These are phyloP conservation scores for Penaeus japonicus DNA, from an alignment of 1,140 invertebrate genomes.

Conservation along the genomic window DNA sequence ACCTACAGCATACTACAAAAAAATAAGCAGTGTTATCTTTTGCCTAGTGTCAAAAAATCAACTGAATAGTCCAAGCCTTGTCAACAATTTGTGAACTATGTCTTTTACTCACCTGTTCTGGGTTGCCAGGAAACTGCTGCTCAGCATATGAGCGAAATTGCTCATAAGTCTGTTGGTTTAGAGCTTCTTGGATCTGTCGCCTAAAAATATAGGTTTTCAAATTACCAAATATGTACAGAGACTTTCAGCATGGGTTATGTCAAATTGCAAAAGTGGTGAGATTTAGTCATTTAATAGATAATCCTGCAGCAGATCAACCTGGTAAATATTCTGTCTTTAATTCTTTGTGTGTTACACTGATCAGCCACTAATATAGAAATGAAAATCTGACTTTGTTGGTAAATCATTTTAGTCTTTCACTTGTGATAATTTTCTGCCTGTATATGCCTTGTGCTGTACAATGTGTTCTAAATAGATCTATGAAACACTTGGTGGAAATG, in stretches of 20 bases:
- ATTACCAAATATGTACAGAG: too few relatives aligned
- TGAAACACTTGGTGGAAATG: too few relatives aligned
- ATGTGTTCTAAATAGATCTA: background rate
- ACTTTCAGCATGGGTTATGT: too few relatives aligned
- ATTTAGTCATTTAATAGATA: too few relatives aligned
- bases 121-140: slow-evolving; percentile 92
- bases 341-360: too few relatives aligned
- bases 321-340: too few relatives aligned
- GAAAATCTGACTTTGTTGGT: too few relatives aligned
- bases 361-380: too few relatives aligned
- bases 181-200: slow-evolving; percentile 90
- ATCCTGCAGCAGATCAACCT: background rate
- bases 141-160: slow-evolving; percentile 95
- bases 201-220: slow-evolving; percentile 63
- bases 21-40: background rate
- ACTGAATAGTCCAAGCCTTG: background rate
- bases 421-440: background rate
- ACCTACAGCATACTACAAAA: background rate
- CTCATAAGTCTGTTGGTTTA: slow-evolving; percentile 95
- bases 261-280: too few relatives aligned
- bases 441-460: background rate
- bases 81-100: background rate
- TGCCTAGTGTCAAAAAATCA: background rate
- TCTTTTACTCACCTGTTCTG: slow-evolving; percentile 74
- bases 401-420: background rate